Evolutionary conservation across 2,113 vertebrate genomes (phyloP), one percentile per base, ranked within the genome.

Genomic region (Turnix velox): DNA sequence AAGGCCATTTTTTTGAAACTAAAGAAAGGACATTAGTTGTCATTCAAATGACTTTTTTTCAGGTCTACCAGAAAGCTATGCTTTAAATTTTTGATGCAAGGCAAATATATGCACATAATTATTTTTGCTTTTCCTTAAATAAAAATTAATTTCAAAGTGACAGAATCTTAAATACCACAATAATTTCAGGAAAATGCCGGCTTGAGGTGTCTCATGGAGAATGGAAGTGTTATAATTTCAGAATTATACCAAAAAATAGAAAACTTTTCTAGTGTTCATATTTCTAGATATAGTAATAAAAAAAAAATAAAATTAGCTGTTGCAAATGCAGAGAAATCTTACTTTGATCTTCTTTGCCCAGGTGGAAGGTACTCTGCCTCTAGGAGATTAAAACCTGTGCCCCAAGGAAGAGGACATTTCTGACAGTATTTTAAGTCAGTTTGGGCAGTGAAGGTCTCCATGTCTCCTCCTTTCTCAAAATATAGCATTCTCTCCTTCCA

Each of bases 131-230:
- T 73, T 54, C 30, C 46, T 39, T 16, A 75, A 65, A 51, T 28
- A 49, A 78, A 89, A 72, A 5, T 0, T n/a, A n/a, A 14, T 61
- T 62, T 31, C 65, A 42, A 81, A 65, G 37, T 14, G 13, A 61
- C 8, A 74, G 24, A 82, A 77, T 42, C 27, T 61, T 8, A 46
- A 77, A 74, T 39, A 4, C 1, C 15, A 18, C 6, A 22, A 19
- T 19, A 81, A 37, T 69, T 65, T 81, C 54, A 68, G 19, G 6
- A 16, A 76, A 63, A 81, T 23, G 10, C 1, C 27, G 33, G 2
- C 1, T 77, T 58, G 9, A 59, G 2, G 4, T 51, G 11, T 1
- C 8, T 59, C 4, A 0, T 45, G 22, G 14, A 68, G 4, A 12
- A 22, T 54, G 9, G 7, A 54, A 72, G 2, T 13, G 5, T 39